Percentiles rank a stretch among this genome's conserved stretches.
Conservation (phyloP, 2,113 vertebrate species). For the Copsychus sechellarum region DNA sequence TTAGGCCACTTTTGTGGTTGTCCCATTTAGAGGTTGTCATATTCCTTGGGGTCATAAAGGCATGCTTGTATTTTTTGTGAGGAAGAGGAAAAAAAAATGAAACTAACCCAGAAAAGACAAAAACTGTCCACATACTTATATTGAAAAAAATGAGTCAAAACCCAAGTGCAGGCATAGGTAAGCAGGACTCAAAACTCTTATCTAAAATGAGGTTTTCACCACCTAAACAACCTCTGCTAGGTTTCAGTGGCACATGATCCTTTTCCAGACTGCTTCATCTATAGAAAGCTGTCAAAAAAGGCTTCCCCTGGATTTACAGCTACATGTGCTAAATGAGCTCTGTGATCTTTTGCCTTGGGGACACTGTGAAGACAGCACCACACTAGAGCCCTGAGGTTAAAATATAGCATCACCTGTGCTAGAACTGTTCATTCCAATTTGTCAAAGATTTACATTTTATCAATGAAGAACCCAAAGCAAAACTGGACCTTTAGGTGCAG, state of each 20-base stretch:
- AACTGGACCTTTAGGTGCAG: background rate
- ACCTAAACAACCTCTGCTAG: background rate
- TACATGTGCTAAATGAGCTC: background rate
- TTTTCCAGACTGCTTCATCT: background rate
- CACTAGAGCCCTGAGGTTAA: background rate
- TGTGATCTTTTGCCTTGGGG: background rate
- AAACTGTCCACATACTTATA: background rate
- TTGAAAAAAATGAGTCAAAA: background rate
- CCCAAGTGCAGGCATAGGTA: background rate
- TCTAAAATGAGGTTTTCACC: background rate
- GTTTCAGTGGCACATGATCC: background rate
- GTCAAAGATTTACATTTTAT: background rate
- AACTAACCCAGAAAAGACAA: background rate
- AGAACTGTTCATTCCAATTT: background rate
- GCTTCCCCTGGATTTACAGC: background rate
- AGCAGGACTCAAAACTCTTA: background rate
- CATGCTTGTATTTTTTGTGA: background rate
- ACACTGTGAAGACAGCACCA: background rate
- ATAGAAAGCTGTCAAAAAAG: background rate
- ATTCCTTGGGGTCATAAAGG: background rate
- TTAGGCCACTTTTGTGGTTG: background rate
- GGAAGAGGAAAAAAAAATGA: accelerated
- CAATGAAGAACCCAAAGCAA: background rate
- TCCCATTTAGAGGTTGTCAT: background rate
- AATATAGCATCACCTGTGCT: background rate